phyloP scores from a whole-genome alignment of 1,140 invertebrate species.

The Pseudomyrmex pallidus region DNA sequence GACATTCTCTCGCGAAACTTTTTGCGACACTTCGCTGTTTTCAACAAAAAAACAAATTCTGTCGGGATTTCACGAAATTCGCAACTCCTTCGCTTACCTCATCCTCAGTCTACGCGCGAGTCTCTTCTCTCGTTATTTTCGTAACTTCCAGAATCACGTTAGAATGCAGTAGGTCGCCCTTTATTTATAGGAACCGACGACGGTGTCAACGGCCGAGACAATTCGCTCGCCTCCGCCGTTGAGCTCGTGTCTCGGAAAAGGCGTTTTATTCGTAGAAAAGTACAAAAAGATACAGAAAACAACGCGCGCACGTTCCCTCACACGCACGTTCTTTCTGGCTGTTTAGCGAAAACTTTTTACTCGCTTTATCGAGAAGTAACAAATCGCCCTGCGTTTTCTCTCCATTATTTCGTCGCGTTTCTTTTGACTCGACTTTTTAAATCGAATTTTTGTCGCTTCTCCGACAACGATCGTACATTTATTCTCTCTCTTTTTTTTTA shows the following conservation, averaged over 20 bases:
- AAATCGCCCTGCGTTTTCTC: too few relatives aligned
- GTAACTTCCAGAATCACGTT: slow-evolving; percentile 52
- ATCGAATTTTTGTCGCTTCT: too few relatives aligned
- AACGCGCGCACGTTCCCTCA: too few relatives aligned
- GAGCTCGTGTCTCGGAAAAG: slow-evolving; percentile 10
- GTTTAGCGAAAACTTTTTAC: neutral
- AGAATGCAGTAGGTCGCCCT: slow-evolving; percentile 59
- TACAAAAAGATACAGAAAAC: neutral
- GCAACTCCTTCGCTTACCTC: neutral
- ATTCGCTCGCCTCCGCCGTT: slow-evolving; percentile 20
- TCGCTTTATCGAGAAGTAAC: slow-evolving; percentile 1
- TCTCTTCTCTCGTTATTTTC: slow-evolving; percentile 67
- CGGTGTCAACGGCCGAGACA: slow-evolving; percentile 63
- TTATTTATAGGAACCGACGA: slow-evolving; percentile 68
- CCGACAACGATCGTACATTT: too few relatives aligned
- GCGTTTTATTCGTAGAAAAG: slow-evolving; percentile 22
- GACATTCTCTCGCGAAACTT: neutral
- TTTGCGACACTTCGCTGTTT: too few relatives aligned
- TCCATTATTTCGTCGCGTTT: too few relatives aligned
- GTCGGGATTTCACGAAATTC: neutral
- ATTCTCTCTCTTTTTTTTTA: neutral
- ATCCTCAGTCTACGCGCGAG: neutral
- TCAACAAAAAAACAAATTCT: too few relatives aligned
- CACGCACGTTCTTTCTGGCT: neutral
- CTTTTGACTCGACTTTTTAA: too few relatives aligned